Evolutionary conservation across 2,113 vertebrate species (phyloP).

Genomic region (Alethe castanea): DNA sequence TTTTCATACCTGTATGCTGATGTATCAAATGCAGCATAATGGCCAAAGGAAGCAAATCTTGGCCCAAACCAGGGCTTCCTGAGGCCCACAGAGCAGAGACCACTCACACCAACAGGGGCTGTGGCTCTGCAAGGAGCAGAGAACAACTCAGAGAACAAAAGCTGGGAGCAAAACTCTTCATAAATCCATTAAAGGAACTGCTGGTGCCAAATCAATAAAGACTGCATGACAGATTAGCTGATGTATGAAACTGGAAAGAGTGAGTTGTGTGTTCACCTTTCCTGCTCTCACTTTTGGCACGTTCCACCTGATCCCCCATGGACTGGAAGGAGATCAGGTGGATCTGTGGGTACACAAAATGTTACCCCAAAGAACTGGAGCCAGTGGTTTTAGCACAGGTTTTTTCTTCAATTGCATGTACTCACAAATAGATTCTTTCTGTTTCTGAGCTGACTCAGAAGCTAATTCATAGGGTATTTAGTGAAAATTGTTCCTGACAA

Average conservation of each 20-base stretch:
- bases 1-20: not conserved
- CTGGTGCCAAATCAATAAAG: not conserved
- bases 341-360: not conserved
- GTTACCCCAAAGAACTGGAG: not conserved
- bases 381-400: not conserved
- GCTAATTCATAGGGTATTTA: not conserved
- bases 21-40: not conserved
- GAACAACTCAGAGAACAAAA: not conserved
- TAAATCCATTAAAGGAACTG: not conserved
- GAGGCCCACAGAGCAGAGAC: not conserved
- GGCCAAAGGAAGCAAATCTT: not conserved
- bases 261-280: not conserved
- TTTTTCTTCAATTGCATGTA: fast-evolving
- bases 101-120: not conserved
- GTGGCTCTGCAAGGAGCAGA: not conserved
- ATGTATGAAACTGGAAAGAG: not conserved
- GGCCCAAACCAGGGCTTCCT: not conserved
- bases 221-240: not conserved
- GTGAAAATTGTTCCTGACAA: not conserved
- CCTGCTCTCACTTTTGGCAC: not conserved
- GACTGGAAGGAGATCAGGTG: not conserved
- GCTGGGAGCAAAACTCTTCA: not conserved
- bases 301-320: not conserved
- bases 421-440: not conserved
- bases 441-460: not conserved